Percentiles rank a stretch among this genome's conserved stretches.
These are phyloP conservation scores for Isurus oxyrinchus DNA, from an alignment of 2,113 vertebrate genomes.

Conservation along the genomic window DNA sequence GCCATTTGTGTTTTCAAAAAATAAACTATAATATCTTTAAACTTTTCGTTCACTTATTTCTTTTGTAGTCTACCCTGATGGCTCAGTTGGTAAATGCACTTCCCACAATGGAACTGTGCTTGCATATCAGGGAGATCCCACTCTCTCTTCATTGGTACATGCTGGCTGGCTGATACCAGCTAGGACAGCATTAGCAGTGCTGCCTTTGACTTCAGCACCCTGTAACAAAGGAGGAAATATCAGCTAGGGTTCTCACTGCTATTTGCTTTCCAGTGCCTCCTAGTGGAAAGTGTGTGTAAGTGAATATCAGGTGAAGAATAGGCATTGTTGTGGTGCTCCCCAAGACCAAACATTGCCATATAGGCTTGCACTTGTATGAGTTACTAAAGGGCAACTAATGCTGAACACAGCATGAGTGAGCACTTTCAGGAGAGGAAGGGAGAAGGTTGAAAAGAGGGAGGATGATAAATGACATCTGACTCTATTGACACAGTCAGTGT, in stretches of 20 bases:
- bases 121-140: background rate
- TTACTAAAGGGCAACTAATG: background rate
- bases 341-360: background rate
- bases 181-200: background rate
- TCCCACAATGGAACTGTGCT: background rate
- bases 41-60: background rate
- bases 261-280: background rate
- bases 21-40: background rate
- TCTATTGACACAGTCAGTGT: background rate
- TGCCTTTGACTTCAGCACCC: background rate
- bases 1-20: background rate
- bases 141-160: background rate
- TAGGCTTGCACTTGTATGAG: background rate
- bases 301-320: background rate
- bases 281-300: background rate
- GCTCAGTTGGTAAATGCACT: background rate
- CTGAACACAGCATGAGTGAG: background rate
- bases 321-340: background rate
- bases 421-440: background rate
- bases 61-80: background rate
- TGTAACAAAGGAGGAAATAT: background rate
- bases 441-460: background rate
- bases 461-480: background rate
- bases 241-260: background rate
- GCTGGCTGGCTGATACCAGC: background rate